Conservation (phyloP, 2,797 vertebrate species). For the Poeciliopsis paucimaculata region DNA sequence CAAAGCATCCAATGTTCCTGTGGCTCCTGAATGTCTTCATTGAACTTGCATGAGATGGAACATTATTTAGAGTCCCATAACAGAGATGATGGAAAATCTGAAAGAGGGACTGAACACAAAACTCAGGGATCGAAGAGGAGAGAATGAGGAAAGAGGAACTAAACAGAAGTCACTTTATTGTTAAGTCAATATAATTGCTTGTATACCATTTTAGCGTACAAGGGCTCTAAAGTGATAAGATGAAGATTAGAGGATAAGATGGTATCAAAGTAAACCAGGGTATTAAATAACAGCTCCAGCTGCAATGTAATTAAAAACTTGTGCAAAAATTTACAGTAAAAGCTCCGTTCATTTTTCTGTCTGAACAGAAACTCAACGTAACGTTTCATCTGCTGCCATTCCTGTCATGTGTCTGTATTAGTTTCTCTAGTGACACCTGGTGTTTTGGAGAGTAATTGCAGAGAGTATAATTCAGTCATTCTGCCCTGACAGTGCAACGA, state of each 20-base stretch:
- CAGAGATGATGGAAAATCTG: constrained; percentile 24
- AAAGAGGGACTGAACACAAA: constrained; percentile 5
- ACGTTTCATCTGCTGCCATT: not conserved
- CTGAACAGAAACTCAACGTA: too few species aligned
- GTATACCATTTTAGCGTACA: not conserved
- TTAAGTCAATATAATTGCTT: not conserved
- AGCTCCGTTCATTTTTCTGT: not conserved
- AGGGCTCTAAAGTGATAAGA: not conserved
- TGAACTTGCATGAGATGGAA: constrained; percentile 23
- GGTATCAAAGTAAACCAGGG: not conserved
- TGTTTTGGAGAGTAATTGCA: too few species aligned
- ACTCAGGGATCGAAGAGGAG: not conserved
- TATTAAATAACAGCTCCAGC: not conserved
- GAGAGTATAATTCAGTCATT: too few species aligned
- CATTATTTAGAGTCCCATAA: constrained; percentile 35
- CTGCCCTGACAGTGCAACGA: not conserved
- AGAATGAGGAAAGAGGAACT: not conserved
- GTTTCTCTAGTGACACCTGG: not conserved
- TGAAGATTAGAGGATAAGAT: not conserved
- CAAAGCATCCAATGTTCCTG: constrained; percentile 20
- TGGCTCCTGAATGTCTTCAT: constrained; percentile 37
- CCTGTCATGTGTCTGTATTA: not conserved
- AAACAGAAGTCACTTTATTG: not conserved
- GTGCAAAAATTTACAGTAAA: not conserved
- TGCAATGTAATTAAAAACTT: not conserved